Conservation (phyloP, 2,113 vertebrate species). For the Bombycilla garrulus region DNA sequence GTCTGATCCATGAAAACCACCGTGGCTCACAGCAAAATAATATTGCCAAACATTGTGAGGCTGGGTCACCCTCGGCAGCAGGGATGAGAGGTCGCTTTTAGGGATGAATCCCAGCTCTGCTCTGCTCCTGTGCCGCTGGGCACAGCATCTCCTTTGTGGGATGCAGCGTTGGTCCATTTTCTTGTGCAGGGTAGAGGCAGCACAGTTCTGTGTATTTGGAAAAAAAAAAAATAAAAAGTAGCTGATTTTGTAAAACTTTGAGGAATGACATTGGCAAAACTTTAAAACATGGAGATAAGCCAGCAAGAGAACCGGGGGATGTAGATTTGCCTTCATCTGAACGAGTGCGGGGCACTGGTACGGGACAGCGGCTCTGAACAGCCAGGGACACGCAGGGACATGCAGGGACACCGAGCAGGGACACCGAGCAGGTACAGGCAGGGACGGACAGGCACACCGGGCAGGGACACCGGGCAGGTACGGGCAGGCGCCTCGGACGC, state of each 20-base stretch:
- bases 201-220: background rate
- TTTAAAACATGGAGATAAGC: background rate
- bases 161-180: rapidly evolving
- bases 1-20: background rate
- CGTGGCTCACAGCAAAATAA: background rate
- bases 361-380: background rate
- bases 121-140: background rate
- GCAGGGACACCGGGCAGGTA: background rate
- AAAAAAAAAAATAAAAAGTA: too few species aligned
- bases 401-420: background rate
- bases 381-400: background rate
- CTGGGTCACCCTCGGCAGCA: background rate
- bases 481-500: too few species aligned
- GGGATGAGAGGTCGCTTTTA: rapidly evolving
- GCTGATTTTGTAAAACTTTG: background rate
- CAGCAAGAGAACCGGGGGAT: background rate
- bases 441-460: background rate
- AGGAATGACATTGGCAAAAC: too few species aligned
- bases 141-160: background rate
- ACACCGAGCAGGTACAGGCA: too few species aligned
- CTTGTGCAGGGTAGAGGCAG: background rate
- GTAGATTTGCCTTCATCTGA: background rate
- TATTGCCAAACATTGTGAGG: rapidly evolving
- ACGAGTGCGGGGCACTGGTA: background rate
- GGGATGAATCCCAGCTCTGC: background rate